A percentile compares a stretch with the other conserved stretches of the same genome.
phyloP scores from a whole-genome alignment of 2,888 invertebrate species.

The Aproaerema taeniolella region DNA sequence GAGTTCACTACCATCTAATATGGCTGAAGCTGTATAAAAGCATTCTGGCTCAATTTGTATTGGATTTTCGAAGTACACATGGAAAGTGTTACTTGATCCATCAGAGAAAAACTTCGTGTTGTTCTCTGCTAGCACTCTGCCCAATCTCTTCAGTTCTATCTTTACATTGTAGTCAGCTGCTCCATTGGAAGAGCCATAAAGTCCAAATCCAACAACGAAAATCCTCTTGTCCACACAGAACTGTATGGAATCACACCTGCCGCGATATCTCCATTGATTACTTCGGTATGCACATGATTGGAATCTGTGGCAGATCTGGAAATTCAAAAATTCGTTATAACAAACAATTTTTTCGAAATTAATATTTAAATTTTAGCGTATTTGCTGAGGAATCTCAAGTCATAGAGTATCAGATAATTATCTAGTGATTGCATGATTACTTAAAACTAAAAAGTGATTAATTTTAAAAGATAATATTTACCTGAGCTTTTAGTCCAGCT shows the following conservation, averaged over 20 bases:
- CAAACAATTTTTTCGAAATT: too few relatives aligned
- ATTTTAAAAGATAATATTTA: constrained; percentile 36
- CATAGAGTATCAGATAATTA: too few relatives aligned
- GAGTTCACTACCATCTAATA: constrained; percentile 94
- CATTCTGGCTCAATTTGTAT: constrained; percentile 95
- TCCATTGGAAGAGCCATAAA: constrained; percentile 97
- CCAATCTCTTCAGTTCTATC: constrained; percentile 94
- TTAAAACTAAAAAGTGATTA: too few relatives aligned
- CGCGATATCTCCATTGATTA: constrained; percentile 98
- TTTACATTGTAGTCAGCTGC: constrained; percentile 96
- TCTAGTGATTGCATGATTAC: too few relatives aligned
- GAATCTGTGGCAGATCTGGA: constrained; percentile 94
- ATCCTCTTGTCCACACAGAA: constrained; percentile 97
- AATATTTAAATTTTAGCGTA: too few relatives aligned
- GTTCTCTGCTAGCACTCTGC: constrained; percentile 92
- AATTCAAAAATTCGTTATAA: too few relatives aligned
- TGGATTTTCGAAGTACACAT: constrained; percentile 87
- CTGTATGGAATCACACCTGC: constrained; percentile 97
- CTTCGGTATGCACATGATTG: constrained; percentile 97
- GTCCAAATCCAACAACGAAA: constrained; percentile 96
- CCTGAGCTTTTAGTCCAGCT: constrained; percentile 92
- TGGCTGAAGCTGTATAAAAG: constrained; percentile 97
- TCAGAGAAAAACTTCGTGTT: constrained; percentile 97
- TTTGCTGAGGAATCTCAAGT: too few relatives aligned
- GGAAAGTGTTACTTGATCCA: constrained; percentile 97